Evolutionary conservation across 2,888 invertebrate genomes (phyloP), one percentile per base, ranked within the genome.

Genomic region (Venusia cambrica): DNA sequence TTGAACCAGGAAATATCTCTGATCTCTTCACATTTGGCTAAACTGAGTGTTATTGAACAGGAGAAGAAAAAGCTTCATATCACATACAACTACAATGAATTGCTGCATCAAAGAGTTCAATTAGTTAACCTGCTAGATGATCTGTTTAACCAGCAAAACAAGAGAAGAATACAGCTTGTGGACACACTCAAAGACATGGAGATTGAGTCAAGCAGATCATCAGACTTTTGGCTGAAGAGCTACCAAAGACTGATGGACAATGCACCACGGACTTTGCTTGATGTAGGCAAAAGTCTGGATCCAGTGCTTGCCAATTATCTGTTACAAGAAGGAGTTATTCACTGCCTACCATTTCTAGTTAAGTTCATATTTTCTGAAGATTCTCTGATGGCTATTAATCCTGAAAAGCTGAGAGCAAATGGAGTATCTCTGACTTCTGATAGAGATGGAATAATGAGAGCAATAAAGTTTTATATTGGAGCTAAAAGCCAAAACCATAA

Each of bases 231-330:
- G 94, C 74, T 94, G 45, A 88, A 90, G 59, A 96, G 96, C 71
- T 97, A 95, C 71, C 96, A 97, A 71, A 90, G 91, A 49, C 75
- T 97, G 20, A 87, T 96, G 64, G 94, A 96, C 64, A 90, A 90
- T 12, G 90, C 92, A 50, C 95, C 96, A 10, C 89, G 88, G 55
- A 89, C 90, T 26, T 76, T 93, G 43, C 73, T 91, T 13, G 89
- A 90, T 58, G 84, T 90, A 31, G 89, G 90, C 41, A 89, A 87
- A 44, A 83, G 87, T 51, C 78, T 94, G 21, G 92, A 94, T 64
- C 92, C 92, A 7, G 61, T 78, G 28, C 76, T 94, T 45, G 92
- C 92, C 11, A 92, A 92, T 67, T 89, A 90, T 54, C 85, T 94
- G 16, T 85, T 94, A 16, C 89, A 92, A 54, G 91, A 91, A 58